Evolutionary conservation across 1,140 invertebrate genomes (phyloP), one percentile per base, ranked within the genome.

Genomic region (Papilio glaucus): DNA sequence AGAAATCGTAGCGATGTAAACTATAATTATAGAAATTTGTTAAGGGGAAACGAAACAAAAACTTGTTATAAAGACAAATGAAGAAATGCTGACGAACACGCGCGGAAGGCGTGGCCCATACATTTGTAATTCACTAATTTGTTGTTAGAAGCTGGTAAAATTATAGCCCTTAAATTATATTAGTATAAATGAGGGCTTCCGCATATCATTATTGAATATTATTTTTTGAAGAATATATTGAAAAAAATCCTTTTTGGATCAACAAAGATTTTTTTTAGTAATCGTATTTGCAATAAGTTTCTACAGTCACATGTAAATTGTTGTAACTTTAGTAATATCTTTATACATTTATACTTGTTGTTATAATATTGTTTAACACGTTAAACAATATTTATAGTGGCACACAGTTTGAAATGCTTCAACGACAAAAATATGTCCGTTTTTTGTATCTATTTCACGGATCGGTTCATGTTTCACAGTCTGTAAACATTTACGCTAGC

Each of bases 51-150:
- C 29, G 67, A 85, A 78, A 74, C 57, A 72, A 73, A 79, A 75
- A 74, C 61, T 76, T 63, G 72, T 84, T 83, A 63, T 72, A 87
- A 89, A 87, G 85, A 91, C 83, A 91, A 90, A 90, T 86, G 85
- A 84, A 88, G 85, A 86, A 89, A 88, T 81, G 78, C 87, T 74
- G 72, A 69, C 79, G 81, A 77, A 85, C 83, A 86, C 82, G 76
- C 77, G 75, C 63, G 61, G 65, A 73, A 83, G 90, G 90, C 88
- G 88, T 79, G 63, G 33, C 82, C 82, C 85, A 89, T 90, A 84
- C 88, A 92, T 92, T 89, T 79, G 82, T 92, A 85, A 92, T 88
- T 83, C 77, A 89, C 85, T 91, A 91, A 92, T 92, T 88, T 87
- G 89, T 90, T 89, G 87, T 89, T 91, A 86, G 81, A 89, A 88